Conservation (phyloP, 2,113 vertebrate genomes). For the Cephalophus harveyi region DNA sequence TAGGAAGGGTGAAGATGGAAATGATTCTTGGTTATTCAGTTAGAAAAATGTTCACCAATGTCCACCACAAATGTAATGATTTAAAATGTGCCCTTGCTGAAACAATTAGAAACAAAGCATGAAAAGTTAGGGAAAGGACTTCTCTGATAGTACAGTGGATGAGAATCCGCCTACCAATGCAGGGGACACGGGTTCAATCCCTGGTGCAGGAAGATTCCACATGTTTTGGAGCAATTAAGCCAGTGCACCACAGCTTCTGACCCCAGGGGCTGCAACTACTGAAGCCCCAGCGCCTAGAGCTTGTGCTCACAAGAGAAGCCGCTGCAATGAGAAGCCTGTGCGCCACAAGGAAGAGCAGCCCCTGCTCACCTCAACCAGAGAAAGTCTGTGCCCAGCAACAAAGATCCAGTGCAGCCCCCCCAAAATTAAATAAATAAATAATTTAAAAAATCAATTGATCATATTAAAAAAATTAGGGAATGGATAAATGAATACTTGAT, state of each 20-base stretch:
- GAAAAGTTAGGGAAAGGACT: conserved; percentile 32
- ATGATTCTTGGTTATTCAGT: background rate
- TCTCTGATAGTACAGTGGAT: background rate
- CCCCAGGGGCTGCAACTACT: background rate
- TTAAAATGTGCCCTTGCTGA: background rate
- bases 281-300: background rate
- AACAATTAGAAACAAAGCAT: background rate
- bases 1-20: background rate
- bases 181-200: background rate
- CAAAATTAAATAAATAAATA: background rate
- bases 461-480: background rate
- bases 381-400: background rate
- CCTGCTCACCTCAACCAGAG: background rate
- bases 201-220: background rate
- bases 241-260: background rate
- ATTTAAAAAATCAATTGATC: background rate
- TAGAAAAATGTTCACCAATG: background rate
- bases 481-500: conserved; percentile 50
- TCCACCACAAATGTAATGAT: background rate
- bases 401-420: background rate
- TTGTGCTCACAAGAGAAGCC: background rate
- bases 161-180: background rate
- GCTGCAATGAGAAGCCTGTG: background rate
- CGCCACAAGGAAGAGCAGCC: background rate
- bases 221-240: background rate